Evolutionary conservation across 2,888 invertebrate genomes (phyloP).

Genomic region (Folsomia candida): DNA sequence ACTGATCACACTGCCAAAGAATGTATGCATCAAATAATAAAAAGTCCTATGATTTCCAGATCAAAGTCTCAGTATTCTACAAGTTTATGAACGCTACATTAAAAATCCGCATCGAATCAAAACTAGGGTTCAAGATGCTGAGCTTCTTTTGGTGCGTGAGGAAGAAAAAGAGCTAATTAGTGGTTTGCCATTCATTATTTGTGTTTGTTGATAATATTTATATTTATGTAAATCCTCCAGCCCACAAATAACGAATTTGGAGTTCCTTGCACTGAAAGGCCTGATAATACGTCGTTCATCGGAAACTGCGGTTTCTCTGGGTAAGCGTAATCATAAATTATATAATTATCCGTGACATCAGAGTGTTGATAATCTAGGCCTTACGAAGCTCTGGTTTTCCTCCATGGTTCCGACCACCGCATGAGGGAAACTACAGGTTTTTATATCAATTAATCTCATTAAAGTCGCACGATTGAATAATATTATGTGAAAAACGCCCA

Average conservation of each 20-base stretch:
- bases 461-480: too few species aligned
- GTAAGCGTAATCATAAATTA: too few species aligned
- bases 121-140: conserved; percentile 37
- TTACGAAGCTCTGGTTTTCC: conserved; percentile 43
- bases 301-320: conserved; percentile 48
- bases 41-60: too few species aligned
- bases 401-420: conserved; percentile 15
- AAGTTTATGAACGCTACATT: conserved; percentile 37
- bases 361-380: too few species aligned
- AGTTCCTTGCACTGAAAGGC: conserved; percentile 32
- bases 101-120: conserved; percentile 23
- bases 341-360: too few species aligned
- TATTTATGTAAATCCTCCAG: conserved; percentile 12
- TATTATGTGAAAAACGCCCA: too few species aligned
- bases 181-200: not conserved
- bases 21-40: too few species aligned
- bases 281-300: conserved; percentile 26
- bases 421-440: conserved; percentile 7
- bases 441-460: too few species aligned
- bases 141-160: conserved; percentile 28
- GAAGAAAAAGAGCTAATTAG: not conserved
- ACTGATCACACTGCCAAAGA: too few species aligned
- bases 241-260: conserved; percentile 36
- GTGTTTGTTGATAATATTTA: not conserved
- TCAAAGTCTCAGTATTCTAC: conserved; percentile 31